phyloP scores from a whole-genome alignment of 2,888 invertebrate genomes.

The Pseudoips prasinana region DNA sequence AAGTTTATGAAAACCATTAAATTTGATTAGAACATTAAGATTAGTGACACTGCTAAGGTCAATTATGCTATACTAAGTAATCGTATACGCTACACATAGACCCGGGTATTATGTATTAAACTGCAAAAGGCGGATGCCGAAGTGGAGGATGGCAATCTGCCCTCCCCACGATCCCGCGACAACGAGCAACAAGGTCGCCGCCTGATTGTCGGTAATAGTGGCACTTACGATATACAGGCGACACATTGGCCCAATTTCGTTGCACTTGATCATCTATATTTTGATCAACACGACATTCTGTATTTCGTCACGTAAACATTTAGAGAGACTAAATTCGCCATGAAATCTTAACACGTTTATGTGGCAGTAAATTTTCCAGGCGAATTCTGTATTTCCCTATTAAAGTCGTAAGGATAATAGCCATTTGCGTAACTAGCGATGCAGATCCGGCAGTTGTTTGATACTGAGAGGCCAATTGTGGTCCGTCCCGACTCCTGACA shows the following conservation, averaged over 20 bases:
- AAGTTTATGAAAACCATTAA: constrained; percentile 11
- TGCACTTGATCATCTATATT: constrained; percentile 36
- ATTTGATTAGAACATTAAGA: constrained; percentile 16
- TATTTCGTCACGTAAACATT: background rate
- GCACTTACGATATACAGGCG: constrained; percentile 63
- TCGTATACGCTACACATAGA: constrained; percentile 25
- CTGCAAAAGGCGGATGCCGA: constrained; percentile 75
- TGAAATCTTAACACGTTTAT: too few relatives aligned
- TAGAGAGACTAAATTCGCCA: background rate
- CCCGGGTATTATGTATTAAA: constrained; percentile 61
- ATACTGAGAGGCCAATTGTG: constrained; percentile 49
- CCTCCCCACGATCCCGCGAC: constrained; percentile 74
- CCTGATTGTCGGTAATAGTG: constrained; percentile 76
- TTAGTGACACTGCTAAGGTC: background rate
- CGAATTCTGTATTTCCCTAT: constrained; percentile 27
- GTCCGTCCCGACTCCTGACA: constrained; percentile 54
- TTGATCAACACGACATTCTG: constrained; percentile 1
- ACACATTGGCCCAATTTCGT: constrained; percentile 63
- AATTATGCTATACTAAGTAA: background rate
- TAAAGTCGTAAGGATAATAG: constrained; percentile 28
- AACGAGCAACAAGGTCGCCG: constrained; percentile 77
- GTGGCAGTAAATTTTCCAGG: constrained; percentile 5
- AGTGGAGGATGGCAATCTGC: constrained; percentile 75
- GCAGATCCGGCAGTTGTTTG: constrained; percentile 37
- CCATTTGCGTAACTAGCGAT: constrained; percentile 36